Evolutionary conservation across 2,113 vertebrate genomes (phyloP), one percentile per base, ranked within the genome.

Genomic region (Machaerirhynchus nigripectus): DNA sequence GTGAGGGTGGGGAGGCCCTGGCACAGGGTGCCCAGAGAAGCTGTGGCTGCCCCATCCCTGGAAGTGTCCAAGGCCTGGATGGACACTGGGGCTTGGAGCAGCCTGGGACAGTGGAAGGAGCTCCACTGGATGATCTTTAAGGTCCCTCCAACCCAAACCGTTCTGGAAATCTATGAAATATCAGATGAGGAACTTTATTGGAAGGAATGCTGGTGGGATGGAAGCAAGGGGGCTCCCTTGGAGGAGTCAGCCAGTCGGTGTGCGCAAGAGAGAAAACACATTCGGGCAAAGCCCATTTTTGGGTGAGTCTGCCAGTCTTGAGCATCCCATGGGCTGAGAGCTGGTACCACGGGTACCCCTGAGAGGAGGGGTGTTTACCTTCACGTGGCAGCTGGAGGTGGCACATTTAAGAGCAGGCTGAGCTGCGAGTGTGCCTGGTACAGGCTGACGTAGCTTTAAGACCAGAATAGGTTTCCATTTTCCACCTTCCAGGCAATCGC

Each of bases 271-370:
- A 49, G n/a, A 42, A 63, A 59, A 28, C 15, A 2, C 11, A 5
- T 52, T 18, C 30, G 39, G 39, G 26, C 23, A 71, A 37, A 4
- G 11, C 2, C 11, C 5, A 3, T 21, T 22, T 49, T 42, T 14
- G 22, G 47, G 37, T 23, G 39, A 55, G 5, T 11, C 50, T 49
- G 13, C 0, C 0, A 15, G 5, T 42, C 16, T 15, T 23, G 42
- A 85, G 75, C 93, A 83, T 88, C 83, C 65, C 15, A 12, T 26
- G 89, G 74, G 89, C 19, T 21, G 82, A 19, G 33, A 63, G 33
- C 42, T 17, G 33, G n/a, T n/a, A 5, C 37, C 19, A 42, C 0
- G 0, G 28, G 13, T 15, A 16, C 23, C 46, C 1, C 0, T 0
- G 17, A 9, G 57, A 28, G 21, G 17, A 35, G 6, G 4, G 18